Evolutionary conservation across 1,140 invertebrate genomes (phyloP).

Genomic region (Galleria mellonella): DNA sequence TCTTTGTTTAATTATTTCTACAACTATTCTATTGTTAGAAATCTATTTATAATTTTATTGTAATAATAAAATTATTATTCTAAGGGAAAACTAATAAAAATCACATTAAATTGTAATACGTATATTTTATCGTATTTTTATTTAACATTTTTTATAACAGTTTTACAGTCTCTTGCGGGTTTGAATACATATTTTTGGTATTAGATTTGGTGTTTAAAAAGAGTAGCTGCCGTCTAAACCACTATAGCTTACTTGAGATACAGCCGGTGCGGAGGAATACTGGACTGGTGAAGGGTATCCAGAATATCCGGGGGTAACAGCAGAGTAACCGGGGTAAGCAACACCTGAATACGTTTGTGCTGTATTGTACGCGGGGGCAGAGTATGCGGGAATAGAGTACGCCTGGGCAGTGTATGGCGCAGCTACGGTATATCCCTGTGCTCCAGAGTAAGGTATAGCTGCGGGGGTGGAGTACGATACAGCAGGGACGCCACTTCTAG

Average conservation of each 20-base stretch:
- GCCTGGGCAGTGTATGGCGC: not conserved
- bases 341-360: not conserved
- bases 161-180: too few species aligned
- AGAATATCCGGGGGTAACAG: too few species aligned
- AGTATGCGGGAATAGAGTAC: not conserved
- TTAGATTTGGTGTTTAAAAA: not conserved
- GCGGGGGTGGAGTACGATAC: conserved; percentile 7
- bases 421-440: not conserved
- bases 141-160: too few species aligned
- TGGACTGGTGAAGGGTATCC: not conserved
- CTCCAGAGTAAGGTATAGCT: not conserved
- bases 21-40: too few species aligned
- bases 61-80: too few species aligned
- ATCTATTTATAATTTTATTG: too few species aligned
- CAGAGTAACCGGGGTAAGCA: conserved; percentile 1
- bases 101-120: conserved; percentile 6
- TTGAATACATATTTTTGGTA: too few species aligned
- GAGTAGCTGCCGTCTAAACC: not conserved
- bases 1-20: too few species aligned
- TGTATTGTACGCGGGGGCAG: not conserved
- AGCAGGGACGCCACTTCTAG: not conserved
- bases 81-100: conserved; percentile 3
- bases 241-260: not conserved
- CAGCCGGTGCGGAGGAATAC: not conserved
- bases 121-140: too few species aligned